A percentile compares a stretch with the other conserved stretches of the same genome.
phyloP scores from a whole-genome alignment of 2,888 invertebrate genomes.

The Trachelus tabidus region DNA sequence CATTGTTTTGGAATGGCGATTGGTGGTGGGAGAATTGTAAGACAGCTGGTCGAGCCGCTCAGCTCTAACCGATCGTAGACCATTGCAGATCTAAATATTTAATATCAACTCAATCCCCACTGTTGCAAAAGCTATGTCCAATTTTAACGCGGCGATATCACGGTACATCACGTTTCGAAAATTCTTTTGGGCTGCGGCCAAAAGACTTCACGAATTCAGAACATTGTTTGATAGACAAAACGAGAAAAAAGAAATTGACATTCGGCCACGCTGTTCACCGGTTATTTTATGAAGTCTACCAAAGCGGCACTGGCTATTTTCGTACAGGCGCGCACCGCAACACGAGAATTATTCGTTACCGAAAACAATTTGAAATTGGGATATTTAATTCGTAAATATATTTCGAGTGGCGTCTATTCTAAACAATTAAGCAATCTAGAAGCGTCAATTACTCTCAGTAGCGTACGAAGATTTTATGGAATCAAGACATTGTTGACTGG shows the following conservation, averaged over 20 bases:
- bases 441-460: background rate
- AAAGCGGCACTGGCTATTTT: no score
- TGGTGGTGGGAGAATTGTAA: background rate
- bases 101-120: background rate
- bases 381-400: background rate
- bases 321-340: no score
- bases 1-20: background rate
- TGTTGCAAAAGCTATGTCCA: background rate
- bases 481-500: no score
- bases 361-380: background rate
- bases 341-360: no score
- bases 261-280: no score
- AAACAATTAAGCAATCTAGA: background rate
- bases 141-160: background rate
- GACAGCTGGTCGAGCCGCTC: background rate
- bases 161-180: background rate
- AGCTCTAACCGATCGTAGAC: background rate
- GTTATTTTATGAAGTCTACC: no score
- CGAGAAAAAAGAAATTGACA: background rate
- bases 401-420: background rate
- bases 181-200: background rate
- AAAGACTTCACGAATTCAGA: background rate
- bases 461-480: background rate
- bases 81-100: background rate
- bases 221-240: background rate